Evolutionary conservation across 2,888 invertebrate genomes (phyloP).

Genomic region (Ligdia adustata): DNA sequence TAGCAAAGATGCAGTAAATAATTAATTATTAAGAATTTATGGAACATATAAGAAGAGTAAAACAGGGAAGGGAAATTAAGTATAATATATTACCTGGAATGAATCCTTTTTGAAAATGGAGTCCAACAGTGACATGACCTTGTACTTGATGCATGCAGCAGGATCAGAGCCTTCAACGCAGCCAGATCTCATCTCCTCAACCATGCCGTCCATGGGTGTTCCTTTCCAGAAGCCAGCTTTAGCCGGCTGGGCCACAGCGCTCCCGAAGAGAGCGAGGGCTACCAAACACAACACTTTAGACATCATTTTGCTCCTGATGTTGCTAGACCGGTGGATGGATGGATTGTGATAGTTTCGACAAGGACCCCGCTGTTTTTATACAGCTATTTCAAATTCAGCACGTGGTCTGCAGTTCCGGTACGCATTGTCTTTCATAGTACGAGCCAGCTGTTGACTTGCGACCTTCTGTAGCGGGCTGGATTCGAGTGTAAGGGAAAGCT

Average conservation of each 20-base stretch:
- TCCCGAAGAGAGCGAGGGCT: slow-evolving; percentile 81
- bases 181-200: slow-evolving; percentile 90
- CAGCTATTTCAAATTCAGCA: slow-evolving; percentile 83
- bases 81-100: slow-evolving; percentile 91
- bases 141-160: slow-evolving; percentile 92
- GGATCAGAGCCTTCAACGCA: slow-evolving; percentile 91
- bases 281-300: slow-evolving; percentile 78
- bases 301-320: slow-evolving; percentile 71
- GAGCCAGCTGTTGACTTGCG: slow-evolving; percentile 60
- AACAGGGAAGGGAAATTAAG: no score
- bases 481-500: slow-evolving; percentile 80
- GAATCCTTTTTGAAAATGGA: slow-evolving; percentile 91
- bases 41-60: no score
- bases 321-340: slow-evolving; percentile 70
- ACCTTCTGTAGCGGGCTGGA: slow-evolving; percentile 60
- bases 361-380: slow-evolving; percentile 80
- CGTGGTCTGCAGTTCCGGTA: slow-evolving; percentile 76
- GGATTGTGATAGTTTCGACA: slow-evolving; percentile 78
- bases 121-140: slow-evolving; percentile 91
- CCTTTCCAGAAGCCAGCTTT: slow-evolving; percentile 88
- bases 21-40: no score
- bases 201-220: slow-evolving; percentile 88
- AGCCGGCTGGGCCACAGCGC: slow-evolving; percentile 85
- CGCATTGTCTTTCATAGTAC: slow-evolving; percentile 72
- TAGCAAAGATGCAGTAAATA: no score